Base-by-base conservation (phyloP, 1,140 invertebrate species). In the Heliconius hewitsoni region DNA sequence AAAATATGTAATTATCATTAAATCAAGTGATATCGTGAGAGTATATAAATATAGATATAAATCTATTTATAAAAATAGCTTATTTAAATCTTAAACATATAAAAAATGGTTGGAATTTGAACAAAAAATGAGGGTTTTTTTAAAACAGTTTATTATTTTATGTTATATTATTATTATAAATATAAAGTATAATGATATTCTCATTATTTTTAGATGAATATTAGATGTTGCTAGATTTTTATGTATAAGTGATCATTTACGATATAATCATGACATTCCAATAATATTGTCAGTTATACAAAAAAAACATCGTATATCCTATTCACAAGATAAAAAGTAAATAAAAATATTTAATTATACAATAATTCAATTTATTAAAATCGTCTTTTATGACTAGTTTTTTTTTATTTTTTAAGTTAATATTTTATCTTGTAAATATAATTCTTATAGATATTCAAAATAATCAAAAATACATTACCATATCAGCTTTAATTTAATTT, bases 401-500 rank as follows among this genome's bases (percentile, higher is more conserved):
- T 30, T 27, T 66, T 66, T 66, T 23, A 23, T 23, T 30, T 66
- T 30, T 37, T 66, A 27, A 66, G 57, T 60, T 60, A 60, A 13
- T 60, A 3, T 23, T 66, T 66, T 11, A 27, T 66, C 23, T 27
- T 66, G 60, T 30, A 66, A 30, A 66, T 66, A 66, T 66, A 8
- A 9, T 57, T 66, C 30, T 66, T 66, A 13, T 30, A 66, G n/a
- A 11, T 66, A 23, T 66, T 66, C 23, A 66, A 30, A 27, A 66
- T 66, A 76, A 50, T 75, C 77, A 82, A 79, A 66, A 86, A 86
- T 76, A 87, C 85, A 91, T 91, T 91, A 91, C 90, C 90, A 91
- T 86, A 82, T 85, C 85, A 90, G 90, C 90, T 91, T 91, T 91
- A 91, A 91, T 85, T 86, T 84, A 79, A 79, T 80, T 74, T 66